phyloP scores from a whole-genome alignment of 2,888 invertebrate genomes.

The Sclerodermus sp. region DNA sequence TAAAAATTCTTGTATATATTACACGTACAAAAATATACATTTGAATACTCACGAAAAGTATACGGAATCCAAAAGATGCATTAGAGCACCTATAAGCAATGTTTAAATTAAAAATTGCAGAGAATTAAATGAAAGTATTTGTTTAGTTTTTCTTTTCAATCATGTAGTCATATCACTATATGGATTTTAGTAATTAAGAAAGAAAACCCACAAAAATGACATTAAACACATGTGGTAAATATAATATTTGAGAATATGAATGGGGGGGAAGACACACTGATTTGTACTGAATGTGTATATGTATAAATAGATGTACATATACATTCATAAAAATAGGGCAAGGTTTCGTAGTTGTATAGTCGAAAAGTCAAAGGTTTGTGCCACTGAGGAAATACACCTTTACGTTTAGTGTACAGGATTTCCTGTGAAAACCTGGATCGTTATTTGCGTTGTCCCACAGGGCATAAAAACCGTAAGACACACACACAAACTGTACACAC shows the following conservation, averaged over 20 bases:
- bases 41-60: background rate
- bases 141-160: background rate
- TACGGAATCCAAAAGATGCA: too few relatives aligned
- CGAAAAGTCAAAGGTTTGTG: background rate
- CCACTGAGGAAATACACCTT: background rate
- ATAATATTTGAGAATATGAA: background rate
- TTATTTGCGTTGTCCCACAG: background rate
- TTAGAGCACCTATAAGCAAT: background rate
- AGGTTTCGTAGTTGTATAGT: slow-evolving; percentile 11
- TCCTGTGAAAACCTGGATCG: background rate
- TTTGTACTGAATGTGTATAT: background rate
- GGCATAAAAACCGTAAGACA: background rate
- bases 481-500: background rate
- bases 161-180: background rate
- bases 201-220: background rate
- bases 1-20: background rate
- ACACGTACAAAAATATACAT: background rate
- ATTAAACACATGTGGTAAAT: background rate
- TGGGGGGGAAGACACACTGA: background rate
- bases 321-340: slow-evolving; percentile 19
- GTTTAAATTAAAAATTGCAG: background rate
- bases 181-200: background rate
- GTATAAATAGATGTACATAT: background rate
- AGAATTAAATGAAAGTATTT: background rate
- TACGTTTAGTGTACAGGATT: background rate